Percentiles rank a stretch among this genome's conserved stretches.
These are phyloP conservation scores for Eurytoma adleriae DNA, from an alignment of 2,888 invertebrate genomes.

Conservation along the genomic window DNA sequence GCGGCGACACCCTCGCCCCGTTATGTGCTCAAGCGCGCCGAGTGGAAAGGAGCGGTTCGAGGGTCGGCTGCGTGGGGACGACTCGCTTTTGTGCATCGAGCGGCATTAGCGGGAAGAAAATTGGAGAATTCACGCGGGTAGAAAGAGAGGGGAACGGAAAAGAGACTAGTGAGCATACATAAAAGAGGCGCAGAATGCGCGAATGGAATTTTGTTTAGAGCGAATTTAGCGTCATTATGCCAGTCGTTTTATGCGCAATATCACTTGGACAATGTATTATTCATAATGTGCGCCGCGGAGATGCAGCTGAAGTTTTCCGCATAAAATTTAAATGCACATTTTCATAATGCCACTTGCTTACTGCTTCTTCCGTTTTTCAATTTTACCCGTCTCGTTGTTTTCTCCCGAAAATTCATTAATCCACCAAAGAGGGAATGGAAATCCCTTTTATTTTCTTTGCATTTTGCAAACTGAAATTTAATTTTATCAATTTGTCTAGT, in stretches of 20 bases:
- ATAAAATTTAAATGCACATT: no score
- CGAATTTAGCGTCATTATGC: constrained; percentile 14
- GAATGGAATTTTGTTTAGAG: constrained; percentile 14
- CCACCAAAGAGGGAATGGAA: no score
- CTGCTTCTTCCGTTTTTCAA: no score
- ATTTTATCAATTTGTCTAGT: no score
- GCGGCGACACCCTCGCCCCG: constrained; percentile 1
- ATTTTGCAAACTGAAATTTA: not conserved
- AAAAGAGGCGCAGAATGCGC: not conserved
- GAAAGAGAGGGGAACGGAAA: not conserved
- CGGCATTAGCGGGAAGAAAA: constrained; percentile 28
- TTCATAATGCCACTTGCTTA: no score
- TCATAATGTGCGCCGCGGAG: not conserved
- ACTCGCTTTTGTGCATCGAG: constrained; percentile 40
- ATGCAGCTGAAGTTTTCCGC: no score
- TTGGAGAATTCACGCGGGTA: constrained; percentile 8
- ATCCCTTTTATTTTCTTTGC: no score
- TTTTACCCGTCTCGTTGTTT: no score
- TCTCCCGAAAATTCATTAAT: no score
- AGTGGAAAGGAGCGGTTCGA: constrained; percentile 1
- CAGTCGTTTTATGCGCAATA: not conserved
- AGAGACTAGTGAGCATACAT: constrained; percentile 14
- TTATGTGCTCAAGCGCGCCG: not conserved
- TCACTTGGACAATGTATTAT: not conserved
- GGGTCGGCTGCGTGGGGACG: not conserved